These are phyloP conservation scores for Scaptomyza reducta DNA, from an alignment of 2,888 invertebrate species.

Conservation along the genomic window DNA sequence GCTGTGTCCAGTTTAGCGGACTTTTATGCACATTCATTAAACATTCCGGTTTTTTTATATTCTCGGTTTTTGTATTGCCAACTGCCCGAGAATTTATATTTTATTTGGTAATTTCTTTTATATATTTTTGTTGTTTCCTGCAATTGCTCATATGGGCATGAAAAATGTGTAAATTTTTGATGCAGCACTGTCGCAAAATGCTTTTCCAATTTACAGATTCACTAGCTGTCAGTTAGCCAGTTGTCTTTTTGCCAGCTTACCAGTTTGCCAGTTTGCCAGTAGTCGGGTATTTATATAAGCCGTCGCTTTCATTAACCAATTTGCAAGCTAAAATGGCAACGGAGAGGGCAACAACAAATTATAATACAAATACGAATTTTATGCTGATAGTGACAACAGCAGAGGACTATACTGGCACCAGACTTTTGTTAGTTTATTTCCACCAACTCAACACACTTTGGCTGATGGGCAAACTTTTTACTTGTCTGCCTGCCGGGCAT, in stretches of 20 bases:
- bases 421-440: slow-evolving; percentile 50
- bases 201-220: slow-evolving; percentile 58
- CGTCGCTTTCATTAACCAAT: slow-evolving; percentile 72
- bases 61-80: slow-evolving; percentile 45
- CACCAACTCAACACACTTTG: slow-evolving; percentile 14
- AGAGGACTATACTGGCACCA: slow-evolving; percentile 55
- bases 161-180: slow-evolving; percentile 61
- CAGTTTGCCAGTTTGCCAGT: slow-evolving; percentile 21
- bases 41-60: slow-evolving; percentile 38
- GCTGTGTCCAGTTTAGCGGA: not conserved
- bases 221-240: slow-evolving; percentile 35
- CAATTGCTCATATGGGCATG: slow-evolving; percentile 38
- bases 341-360: slow-evolving; percentile 52
- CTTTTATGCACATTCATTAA: slow-evolving; percentile 30
- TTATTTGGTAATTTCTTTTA: not conserved
- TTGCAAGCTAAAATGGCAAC: slow-evolving; percentile 40
- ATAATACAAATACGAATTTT: slow-evolving; percentile 79
- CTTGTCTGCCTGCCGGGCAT: slow-evolving; percentile 46
- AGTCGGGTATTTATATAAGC: slow-evolving; percentile 11
- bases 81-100: slow-evolving; percentile 39
- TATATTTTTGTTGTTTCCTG: slow-evolving; percentile 32
- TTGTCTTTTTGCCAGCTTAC: slow-evolving; percentile 26
- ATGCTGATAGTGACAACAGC: slow-evolving; percentile 63
- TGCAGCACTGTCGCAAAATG: slow-evolving; percentile 46
- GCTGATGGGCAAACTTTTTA: slow-evolving; percentile 70